Percentiles rank a stretch among this genome's conserved stretches.
These are phyloP conservation scores for Phalanger gymnotis DNA, from an alignment of 2,797 vertebrate genomes.

Conservation along the genomic window DNA sequence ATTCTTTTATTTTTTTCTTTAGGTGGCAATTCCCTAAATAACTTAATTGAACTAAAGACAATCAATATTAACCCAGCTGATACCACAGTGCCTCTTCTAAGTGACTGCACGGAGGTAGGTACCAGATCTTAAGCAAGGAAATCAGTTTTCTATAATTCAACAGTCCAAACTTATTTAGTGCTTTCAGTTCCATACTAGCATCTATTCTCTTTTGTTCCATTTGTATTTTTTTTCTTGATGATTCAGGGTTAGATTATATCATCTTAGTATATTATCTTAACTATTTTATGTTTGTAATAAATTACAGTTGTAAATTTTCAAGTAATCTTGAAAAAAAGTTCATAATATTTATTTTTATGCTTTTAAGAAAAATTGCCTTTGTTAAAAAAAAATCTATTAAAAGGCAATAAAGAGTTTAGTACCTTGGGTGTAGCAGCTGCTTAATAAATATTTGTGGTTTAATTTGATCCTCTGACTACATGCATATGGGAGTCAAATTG, in stretches of 20 bases:
- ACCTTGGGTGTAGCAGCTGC: background rate
- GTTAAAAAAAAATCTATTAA: background rate
- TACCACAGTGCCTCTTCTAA: conserved; percentile 93
- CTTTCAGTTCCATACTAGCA: background rate
- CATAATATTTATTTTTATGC: background rate
- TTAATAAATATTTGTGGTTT: background rate
- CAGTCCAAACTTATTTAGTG: background rate
- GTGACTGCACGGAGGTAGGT: conserved; percentile 94
- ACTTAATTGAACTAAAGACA: conserved; percentile 96
- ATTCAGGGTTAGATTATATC: background rate
- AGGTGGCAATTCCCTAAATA: conserved; percentile 98
- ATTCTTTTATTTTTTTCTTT: conserved; percentile 39
- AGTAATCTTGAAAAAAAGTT: background rate
- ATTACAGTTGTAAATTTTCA: conserved; percentile 15
- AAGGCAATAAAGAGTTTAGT: background rate
- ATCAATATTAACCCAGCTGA: conserved; percentile 98
- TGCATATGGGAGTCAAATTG: background rate
- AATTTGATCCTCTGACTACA: background rate
- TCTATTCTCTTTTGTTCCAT: background rate
- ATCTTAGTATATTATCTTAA: background rate
- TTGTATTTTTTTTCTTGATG: background rate
- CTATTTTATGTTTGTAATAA: background rate
- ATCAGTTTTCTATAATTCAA: background rate
- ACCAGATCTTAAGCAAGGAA: background rate
- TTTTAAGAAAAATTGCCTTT: background rate